phyloP scores from a whole-genome alignment of 64 coral and sea anemone species.

The Montipora foliosa region DNA sequence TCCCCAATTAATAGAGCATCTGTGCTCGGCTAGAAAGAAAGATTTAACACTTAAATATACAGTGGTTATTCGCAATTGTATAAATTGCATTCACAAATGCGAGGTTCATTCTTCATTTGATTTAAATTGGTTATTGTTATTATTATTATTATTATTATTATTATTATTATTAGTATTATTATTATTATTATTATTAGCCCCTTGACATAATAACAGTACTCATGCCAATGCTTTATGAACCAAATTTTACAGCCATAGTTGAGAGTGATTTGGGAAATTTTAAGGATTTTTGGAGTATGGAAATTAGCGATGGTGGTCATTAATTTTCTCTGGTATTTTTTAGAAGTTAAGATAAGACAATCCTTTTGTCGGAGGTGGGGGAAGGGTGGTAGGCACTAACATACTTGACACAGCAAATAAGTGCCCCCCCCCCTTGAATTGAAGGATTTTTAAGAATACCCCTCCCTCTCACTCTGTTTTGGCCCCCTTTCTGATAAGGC shows the following conservation, averaged over 20 bases:
- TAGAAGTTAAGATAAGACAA: neutral
- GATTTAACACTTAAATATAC: too few species aligned
- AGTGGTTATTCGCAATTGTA: too few species aligned
- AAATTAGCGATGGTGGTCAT: neutral
- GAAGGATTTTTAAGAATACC: neutral
- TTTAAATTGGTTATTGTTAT: too few species aligned
- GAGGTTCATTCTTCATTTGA: too few species aligned
- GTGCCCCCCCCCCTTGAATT: neutral
- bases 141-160: too few species aligned
- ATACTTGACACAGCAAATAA: neutral
- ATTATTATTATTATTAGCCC: too few species aligned
- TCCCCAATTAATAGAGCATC: too few species aligned
- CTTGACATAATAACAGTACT: neutral
- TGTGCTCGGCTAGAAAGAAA: too few species aligned
- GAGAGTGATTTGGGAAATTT: neutral
- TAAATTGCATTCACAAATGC: too few species aligned
- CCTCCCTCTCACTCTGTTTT: neutral
- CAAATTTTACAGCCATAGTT: neutral
- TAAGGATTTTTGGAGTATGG: neutral
- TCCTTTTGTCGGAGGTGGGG: neutral
- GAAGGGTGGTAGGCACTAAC: neutral
- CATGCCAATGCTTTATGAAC: constrained; percentile 11
- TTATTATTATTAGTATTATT: too few species aligned
- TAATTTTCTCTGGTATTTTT: constrained; percentile 13
- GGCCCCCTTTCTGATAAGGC: neutral